Evolutionary conservation across 2,797 vertebrate species (phyloP).

Genomic region (Leuciscus waleckii): DNA sequence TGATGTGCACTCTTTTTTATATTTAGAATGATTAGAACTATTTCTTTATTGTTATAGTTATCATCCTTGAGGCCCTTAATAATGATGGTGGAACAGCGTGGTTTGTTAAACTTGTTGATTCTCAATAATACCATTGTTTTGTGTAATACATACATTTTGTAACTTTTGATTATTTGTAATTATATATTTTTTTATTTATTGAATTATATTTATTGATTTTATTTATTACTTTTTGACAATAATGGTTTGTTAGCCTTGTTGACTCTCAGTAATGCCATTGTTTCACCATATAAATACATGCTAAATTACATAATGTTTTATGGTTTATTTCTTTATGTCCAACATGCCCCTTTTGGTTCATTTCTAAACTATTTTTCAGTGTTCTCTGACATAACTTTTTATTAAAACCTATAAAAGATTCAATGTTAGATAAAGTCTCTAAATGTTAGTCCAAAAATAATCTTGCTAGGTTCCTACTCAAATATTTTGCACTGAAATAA

Average conservation of each 20-base stretch:
- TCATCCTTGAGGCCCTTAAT: no score
- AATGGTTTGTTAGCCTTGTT: background rate
- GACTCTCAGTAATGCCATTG: background rate
- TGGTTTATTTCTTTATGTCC: background rate
- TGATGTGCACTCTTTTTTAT: no score
- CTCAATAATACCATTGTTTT: no score
- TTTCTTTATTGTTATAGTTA: no score
- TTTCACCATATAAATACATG: background rate
- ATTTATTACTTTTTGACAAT: background rate
- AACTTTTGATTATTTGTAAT: no score
- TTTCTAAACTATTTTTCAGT: background rate
- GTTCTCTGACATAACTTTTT: constrained; percentile 2
- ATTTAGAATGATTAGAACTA: no score
- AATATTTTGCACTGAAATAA: constrained; percentile 34
- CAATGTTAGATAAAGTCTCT: background rate
- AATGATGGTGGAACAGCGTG: no score
- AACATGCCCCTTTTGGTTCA: background rate
- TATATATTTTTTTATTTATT: no score
- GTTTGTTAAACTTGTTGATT: no score
- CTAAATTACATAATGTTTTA: background rate
- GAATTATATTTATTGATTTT: no score
- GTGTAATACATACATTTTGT: no score
- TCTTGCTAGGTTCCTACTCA: constrained; percentile 19
- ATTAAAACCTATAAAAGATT: background rate
- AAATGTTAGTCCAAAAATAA: constrained; percentile 39